Conservation (phyloP, 37 sponge, comb jelly and placozoan species). For the Corticium candelabrum region DNA sequence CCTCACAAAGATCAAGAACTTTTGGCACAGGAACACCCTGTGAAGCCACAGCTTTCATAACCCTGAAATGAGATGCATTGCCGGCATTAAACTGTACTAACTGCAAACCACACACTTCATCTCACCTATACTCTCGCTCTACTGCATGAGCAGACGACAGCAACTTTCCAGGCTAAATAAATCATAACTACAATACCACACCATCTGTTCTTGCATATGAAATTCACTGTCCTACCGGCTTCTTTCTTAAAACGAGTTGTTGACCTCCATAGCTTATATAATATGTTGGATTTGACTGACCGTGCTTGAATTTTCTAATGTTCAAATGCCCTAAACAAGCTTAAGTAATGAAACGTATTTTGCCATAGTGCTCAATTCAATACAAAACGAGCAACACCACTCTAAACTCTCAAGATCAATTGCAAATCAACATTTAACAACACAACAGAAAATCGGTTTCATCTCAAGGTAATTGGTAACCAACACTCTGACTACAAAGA, state of each 20-base stretch:
- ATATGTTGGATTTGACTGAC: conserved; percentile 11
- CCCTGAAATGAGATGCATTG: too few species aligned
- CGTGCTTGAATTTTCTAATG: conserved; percentile 18
- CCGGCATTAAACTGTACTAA: not conserved
- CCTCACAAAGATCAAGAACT: conserved; percentile 43
- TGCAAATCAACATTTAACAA: too few species aligned
- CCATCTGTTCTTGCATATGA: not conserved
- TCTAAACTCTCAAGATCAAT: too few species aligned
- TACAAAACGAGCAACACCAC: too few species aligned
- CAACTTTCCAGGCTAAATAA: conserved; percentile 39
- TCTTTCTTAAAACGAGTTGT: not conserved
- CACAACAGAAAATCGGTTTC: too few species aligned
- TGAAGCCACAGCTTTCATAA: not conserved
- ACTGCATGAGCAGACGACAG: conserved; percentile 58
- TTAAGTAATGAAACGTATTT: too few species aligned
- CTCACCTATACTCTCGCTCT: conserved; percentile 53
- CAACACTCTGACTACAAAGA: too few species aligned
- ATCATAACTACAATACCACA: too few species aligned
- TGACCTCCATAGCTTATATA: not conserved
- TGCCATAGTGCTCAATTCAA: too few species aligned
- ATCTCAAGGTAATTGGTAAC: too few species aligned
- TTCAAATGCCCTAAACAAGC: conserved; percentile 10
- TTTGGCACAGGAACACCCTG: conserved; percentile 6
- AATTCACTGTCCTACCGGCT: conserved; percentile 21
- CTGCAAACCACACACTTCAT: not conserved